Evolutionary conservation across 2,888 invertebrate species (phyloP), one percentile per base, ranked within the genome.

Genomic region (Ectemnius cavifrons): DNA sequence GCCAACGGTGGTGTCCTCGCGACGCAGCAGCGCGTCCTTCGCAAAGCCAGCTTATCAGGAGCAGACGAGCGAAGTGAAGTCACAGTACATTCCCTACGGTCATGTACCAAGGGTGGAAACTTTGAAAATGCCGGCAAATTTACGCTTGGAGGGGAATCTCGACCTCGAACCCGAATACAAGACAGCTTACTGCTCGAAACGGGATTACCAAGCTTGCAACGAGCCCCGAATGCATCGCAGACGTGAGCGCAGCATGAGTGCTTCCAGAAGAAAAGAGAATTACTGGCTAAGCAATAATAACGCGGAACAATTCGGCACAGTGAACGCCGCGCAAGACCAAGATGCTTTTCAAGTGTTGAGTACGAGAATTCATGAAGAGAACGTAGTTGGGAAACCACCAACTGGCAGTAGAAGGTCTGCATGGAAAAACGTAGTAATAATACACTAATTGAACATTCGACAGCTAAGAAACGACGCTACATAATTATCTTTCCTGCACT

Each of bases 101-200:
- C 84, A 84, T 4, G 68, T 87, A 13, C 88, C 90, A 2, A 87
- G 87, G 46, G 82, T 87, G 4, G 90, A 91, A 69, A 86, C 83
- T 0, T 73, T 87, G 1, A 90, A 87, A 70, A 87, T 86, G 79
- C 85, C 89, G 4, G 79, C 88, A n/a, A 91, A 88, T 80, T 82
- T 92, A 28, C 90, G 90, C 68, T 82, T 91, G 52, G 92, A 92
- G 73, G 92, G 91, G n/a, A 83, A 83, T 49, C 84, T 89, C 20
- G 88, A 91, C 27, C 83, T 91, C 49, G 87, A 90, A 47, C 92
- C 92, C 0, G 92, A 92, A 83, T 92, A 92, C 73, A 89, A 91
- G 62, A 92, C 90, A 77, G 92, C 92, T 18, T 90, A 89, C 56
- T 87, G 89, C 64, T 68, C 77, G 1, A 82, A 77, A 69, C 81